Evolutionary conservation across 2,888 invertebrate genomes (phyloP).

Genomic region (Trissolcus brochymenae): DNA sequence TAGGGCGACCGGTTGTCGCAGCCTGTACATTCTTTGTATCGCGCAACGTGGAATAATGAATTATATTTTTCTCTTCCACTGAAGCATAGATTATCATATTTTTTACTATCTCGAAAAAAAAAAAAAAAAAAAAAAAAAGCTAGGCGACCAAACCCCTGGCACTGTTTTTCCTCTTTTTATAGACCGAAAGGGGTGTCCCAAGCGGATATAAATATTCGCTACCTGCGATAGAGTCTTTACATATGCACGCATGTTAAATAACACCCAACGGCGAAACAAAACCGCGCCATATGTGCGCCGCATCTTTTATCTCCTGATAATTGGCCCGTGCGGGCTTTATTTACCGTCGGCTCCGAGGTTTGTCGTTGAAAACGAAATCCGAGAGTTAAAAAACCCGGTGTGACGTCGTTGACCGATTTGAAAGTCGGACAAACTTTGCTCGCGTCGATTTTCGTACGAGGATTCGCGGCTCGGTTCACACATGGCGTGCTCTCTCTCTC

Average conservation of each 20-base stretch:
- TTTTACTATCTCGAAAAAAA: conserved; percentile 75
- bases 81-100: conserved; percentile 76
- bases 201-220: conserved; percentile 62
- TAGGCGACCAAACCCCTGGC: conserved; percentile 53
- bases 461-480: conserved; percentile 57
- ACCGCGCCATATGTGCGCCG: conserved; percentile 57
- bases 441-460: not conserved
- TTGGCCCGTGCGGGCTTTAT: not conserved
- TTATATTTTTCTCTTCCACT: conserved; percentile 75
- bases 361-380: conserved; percentile 1
- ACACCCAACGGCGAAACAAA: conserved; percentile 59
- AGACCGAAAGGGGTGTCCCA: conserved; percentile 56
- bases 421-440: no score
- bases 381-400: not conserved
- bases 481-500: conserved; percentile 55
- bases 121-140: conserved; percentile 61
- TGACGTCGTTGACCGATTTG: no score
- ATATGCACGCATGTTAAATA: conserved; percentile 67
- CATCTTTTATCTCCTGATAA: conserved; percentile 6
- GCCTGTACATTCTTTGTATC: conserved; percentile 65
- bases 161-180: conserved; percentile 57
- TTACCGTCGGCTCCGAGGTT: not conserved
- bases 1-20: conserved; percentile 68
- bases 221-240: conserved; percentile 68
- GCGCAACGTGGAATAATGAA: conserved; percentile 70